These are phyloP conservation scores for Microcebus griseorufus DNA, from an alignment of 2,113 vertebrate species.

Conservation along the genomic window DNA sequence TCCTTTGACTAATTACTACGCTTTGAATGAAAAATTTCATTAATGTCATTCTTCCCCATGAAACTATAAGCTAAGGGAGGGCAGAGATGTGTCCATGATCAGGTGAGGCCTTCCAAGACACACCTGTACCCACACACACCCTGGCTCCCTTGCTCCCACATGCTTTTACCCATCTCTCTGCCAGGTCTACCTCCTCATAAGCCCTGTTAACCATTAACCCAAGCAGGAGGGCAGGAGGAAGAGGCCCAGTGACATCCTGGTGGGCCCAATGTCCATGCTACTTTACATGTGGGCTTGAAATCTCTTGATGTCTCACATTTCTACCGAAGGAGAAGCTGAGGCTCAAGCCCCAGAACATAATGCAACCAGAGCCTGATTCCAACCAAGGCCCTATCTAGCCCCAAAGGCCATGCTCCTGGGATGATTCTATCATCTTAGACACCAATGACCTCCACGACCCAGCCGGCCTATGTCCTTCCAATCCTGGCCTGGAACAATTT, in stretches of 20 bases:
- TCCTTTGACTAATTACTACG: background rate
- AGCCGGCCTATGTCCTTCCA: background rate
- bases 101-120: background rate
- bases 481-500: background rate
- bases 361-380: background rate
- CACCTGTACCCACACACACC: background rate
- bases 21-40: background rate
- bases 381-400: background rate
- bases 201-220: background rate
- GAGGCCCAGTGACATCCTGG: background rate
- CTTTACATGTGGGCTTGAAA: background rate
- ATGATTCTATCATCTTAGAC: background rate
- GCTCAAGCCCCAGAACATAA: background rate
- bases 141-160: too few species aligned
- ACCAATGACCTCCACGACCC: rapidly evolving
- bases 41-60: background rate
- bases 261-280: too few species aligned
- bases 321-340: background rate
- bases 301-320: background rate
- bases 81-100: background rate
- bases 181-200: background rate
- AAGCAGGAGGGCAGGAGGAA: background rate
- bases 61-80: background rate
- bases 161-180: background rate
- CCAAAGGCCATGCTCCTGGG: background rate